Conservation (phyloP, 2,113 vertebrate genomes). For the Phaethon lepturus region DNA sequence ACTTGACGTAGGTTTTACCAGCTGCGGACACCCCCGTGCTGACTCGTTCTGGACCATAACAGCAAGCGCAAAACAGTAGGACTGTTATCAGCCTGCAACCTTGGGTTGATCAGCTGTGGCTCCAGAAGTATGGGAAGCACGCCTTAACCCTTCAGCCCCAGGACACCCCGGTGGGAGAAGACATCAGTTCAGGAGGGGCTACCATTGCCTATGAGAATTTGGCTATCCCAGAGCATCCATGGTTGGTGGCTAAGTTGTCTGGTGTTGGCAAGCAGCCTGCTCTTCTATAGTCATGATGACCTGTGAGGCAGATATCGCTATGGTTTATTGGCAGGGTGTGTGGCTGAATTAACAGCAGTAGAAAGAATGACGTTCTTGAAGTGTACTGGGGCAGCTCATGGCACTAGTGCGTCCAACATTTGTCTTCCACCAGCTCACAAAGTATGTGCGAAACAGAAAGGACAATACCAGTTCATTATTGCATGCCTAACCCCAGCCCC, state of each 20-base stretch:
- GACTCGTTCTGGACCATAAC: not conserved
- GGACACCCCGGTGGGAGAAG: not conserved
- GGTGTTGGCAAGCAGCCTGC: not conserved
- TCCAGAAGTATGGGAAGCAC: not conserved
- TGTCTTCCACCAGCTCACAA: constrained; percentile 9
- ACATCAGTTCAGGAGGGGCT: not conserved
- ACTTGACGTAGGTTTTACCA: not conserved
- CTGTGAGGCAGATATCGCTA: not conserved
- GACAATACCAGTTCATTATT: not conserved
- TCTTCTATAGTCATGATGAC: not conserved
- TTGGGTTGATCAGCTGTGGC: not conserved
- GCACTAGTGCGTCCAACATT: not conserved
- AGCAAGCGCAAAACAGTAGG: not conserved
- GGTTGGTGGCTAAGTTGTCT: not conserved
- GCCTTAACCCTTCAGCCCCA: not conserved
- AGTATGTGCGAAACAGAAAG: not conserved
- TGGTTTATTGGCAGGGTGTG: not conserved
- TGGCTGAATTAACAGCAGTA: not conserved
- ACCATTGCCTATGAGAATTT: not conserved
- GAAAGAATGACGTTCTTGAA: not conserved
- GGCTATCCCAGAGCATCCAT: rapidly evolving
- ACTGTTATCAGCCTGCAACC: not conserved
- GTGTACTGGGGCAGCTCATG: not conserved
- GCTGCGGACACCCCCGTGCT: not conserved
- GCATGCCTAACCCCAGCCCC: not conserved